phyloP scores from a whole-genome alignment of 2,113 vertebrate genomes.

The Platysteira castanea region DNA sequence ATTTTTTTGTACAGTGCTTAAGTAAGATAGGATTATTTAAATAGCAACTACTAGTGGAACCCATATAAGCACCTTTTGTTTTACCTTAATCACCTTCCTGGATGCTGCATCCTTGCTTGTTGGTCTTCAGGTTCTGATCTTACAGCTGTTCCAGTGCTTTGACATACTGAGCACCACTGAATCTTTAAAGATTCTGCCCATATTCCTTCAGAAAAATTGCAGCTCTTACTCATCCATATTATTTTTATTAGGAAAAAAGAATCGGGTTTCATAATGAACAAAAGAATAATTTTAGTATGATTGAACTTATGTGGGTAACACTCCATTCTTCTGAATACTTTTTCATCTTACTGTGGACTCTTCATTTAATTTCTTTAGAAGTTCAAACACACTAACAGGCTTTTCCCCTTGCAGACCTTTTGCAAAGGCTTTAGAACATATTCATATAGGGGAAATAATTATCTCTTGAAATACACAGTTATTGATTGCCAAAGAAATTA shows the following conservation, averaged over 20 bases:
- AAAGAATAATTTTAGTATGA: not conserved
- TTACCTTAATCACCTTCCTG: not conserved
- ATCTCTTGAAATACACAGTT: not conserved
- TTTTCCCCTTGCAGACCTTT: not conserved
- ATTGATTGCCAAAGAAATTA: not conserved
- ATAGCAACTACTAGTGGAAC: not conserved
- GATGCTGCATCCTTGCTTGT: not conserved
- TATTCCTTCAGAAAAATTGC: not conserved
- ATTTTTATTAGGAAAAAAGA: not conserved
- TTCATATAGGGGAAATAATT: not conserved
- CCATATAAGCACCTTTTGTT: not conserved
- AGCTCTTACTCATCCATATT: not conserved
- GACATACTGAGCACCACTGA: not conserved
- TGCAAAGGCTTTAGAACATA: slow-evolving; percentile 28
- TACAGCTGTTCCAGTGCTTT: not conserved
- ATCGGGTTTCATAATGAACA: not conserved
- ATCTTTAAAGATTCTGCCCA: not conserved
- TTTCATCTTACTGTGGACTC: not conserved
- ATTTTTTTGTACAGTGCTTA: not conserved
- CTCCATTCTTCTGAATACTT: not conserved
- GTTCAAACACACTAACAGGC: not conserved
- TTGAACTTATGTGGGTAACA: not conserved
- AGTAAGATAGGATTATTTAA: slow-evolving; percentile 20
- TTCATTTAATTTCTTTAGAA: not conserved
- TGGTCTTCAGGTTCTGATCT: not conserved